Evolutionary conservation across 2,113 vertebrate species (phyloP).

Genomic region (Camarhynchus parvulus): DNA sequence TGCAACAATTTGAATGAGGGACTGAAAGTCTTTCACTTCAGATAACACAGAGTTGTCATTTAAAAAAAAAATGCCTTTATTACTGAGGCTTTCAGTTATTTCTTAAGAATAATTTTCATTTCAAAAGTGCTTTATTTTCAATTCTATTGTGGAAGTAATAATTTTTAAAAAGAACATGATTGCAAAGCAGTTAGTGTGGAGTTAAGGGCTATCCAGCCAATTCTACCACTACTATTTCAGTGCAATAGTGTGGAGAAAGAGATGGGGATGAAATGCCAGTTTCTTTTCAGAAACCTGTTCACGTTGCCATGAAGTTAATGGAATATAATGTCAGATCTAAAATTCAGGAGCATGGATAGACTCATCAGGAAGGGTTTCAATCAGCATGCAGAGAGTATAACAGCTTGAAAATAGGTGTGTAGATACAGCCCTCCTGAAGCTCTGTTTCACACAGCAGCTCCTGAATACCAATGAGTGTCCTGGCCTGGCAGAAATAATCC

Average conservation of each 20-base stretch:
- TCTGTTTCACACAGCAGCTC: neutral
- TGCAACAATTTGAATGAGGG: neutral
- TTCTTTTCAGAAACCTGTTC: neutral
- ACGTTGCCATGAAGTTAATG: neutral
- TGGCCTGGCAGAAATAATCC: neutral
- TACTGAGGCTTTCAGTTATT: neutral
- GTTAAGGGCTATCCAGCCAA: neutral
- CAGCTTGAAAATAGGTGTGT: neutral
- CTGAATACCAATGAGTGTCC: neutral
- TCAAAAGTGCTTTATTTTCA: neutral
- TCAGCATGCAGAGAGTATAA: neutral
- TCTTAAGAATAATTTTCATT: neutral
- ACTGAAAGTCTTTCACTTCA: neutral
- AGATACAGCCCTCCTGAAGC: neutral
- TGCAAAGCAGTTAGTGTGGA: neutral
- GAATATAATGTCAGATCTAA: neutral
- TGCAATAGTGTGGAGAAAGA: neutral
- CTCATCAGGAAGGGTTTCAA: neutral
- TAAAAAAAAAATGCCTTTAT: neutral
- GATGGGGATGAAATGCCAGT: neutral
- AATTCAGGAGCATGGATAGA: neutral
- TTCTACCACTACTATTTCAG: neutral
- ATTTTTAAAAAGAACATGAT: neutral
- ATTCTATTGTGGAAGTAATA: neutral
- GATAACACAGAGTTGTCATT: neutral